phyloP scores from a whole-genome alignment of 1,140 invertebrate species.

The Ips typographus region DNA sequence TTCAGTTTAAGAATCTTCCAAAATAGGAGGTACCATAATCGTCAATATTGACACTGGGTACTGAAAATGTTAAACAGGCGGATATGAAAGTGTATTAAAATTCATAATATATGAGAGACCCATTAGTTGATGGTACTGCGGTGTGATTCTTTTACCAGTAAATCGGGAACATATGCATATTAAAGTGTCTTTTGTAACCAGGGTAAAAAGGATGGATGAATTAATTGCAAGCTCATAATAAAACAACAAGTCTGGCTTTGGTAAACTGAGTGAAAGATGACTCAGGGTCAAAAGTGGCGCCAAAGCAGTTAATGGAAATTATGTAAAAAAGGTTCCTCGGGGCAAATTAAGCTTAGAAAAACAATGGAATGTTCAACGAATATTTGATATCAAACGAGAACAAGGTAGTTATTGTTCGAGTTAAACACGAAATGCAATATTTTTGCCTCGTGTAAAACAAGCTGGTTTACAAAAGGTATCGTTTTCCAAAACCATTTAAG shows the following conservation, averaged over 20 bases:
- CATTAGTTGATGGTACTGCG: too few species aligned
- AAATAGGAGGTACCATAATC: too few species aligned
- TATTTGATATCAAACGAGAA: neutral
- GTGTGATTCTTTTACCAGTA: neutral
- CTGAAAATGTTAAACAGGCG: too few species aligned
- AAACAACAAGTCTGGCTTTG: slow-evolving; percentile 13
- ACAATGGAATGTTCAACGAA: neutral
- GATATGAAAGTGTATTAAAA: too few species aligned
- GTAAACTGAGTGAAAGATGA: slow-evolving; percentile 14
- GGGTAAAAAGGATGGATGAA: slow-evolving; percentile 12
- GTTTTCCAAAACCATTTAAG: slow-evolving; percentile 31
- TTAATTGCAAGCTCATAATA: slow-evolving; percentile 20
- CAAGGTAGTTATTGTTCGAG: neutral
- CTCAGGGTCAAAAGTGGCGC: slow-evolving; percentile 10
- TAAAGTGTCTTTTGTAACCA: neutral
- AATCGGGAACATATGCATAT: neutral
- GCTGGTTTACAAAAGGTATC: slow-evolving; percentile 31
- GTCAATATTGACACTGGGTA: too few species aligned
- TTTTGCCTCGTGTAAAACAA: slow-evolving; percentile 25
- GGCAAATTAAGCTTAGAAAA: neutral
- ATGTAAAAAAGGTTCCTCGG: too few species aligned
- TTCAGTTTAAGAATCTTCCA: too few species aligned
- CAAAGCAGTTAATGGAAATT: slow-evolving; percentile 1
- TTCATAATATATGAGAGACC: too few species aligned
- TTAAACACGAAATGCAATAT: slow-evolving; percentile 17